Base-by-base conservation (phyloP, 2,888 invertebrate species). In the Ectropis crepuscularia region DNA sequence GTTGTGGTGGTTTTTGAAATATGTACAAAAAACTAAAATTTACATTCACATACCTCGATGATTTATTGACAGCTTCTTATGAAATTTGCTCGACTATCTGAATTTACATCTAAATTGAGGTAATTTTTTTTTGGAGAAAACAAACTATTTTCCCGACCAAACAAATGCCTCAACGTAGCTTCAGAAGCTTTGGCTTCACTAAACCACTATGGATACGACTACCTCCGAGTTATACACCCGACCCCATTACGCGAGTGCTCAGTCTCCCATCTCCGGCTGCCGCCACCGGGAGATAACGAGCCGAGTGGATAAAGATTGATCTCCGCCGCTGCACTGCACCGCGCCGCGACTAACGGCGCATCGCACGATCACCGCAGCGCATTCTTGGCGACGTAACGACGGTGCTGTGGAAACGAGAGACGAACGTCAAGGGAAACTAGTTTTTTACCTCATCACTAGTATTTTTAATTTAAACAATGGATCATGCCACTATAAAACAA, bases 311-410 rank as follows among this genome's bases (percentile, higher is more conserved):
- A 59, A 59, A 63, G 63, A 65, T 65, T 61, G 65, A 65, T 65
- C 53, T 54, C 45, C 11, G 53, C 57, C 61, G 53, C 48, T 43
- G n/a, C 28, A 53, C 54, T 41, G 39, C 48, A 48, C 16, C 16
- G 16, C 16, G 41, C 8, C 9, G 41, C 41, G 2, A 9, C 41
- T 6, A n/a, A 28, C 55, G 55, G 8, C 39, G 46, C 55, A 47
- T 47, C 67, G 48, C 60, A 63, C 63, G 59, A 68, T 60, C 57
- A 58, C 69, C 63, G 61, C 70, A 67, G 63, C 53, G 63, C 72
- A 68, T 70, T 69, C 69, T 70, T 70, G 70, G 69, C 67, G 70
- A 45, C 64, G 53, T 68, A 66, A 69, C 72, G 67, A 70, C 51
- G 50, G 6, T 6, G 5, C 37, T 12, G 16, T 61, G 36, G n/a